A percentile compares a stretch with the other conserved stretches of the same genome.
Evolutionary conservation across 1,140 invertebrate genomes (phyloP).

Genomic region (Camponotus floridanus): DNA sequence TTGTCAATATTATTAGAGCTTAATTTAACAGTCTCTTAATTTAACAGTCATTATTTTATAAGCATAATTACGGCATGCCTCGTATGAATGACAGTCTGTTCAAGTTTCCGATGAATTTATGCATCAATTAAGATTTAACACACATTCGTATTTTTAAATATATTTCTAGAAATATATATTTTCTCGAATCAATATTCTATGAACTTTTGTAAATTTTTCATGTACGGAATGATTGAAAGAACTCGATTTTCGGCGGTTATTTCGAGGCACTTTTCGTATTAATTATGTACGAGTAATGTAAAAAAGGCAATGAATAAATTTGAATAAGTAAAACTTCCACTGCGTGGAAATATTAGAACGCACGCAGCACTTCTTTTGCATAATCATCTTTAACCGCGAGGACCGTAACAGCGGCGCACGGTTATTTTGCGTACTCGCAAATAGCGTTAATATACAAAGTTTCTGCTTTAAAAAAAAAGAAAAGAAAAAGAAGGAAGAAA

Average conservation of each 20-base stretch:
- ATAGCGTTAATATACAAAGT: slow-evolving; percentile 51
- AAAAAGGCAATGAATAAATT: slow-evolving; percentile 72
- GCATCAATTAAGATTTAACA: slow-evolving; percentile 3
- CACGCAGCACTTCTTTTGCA: slow-evolving; percentile 48
- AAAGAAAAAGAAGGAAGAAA: background rate
- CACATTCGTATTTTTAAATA: background rate
- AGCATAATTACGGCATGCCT: background rate
- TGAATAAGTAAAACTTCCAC: slow-evolving; percentile 66
- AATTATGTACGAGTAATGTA: slow-evolving; percentile 60
- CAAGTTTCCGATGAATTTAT: background rate
- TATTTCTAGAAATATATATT: background rate
- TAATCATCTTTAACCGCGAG: slow-evolving; percentile 66
- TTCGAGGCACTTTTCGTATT: slow-evolving; percentile 22
- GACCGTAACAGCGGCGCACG: slow-evolving; percentile 31
- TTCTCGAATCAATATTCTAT: background rate
- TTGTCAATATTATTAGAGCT: background rate
- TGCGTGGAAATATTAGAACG: slow-evolving; percentile 65
- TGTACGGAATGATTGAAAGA: slow-evolving; percentile 4
- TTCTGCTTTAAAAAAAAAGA: slow-evolving; percentile 3
- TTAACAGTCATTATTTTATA: background rate
- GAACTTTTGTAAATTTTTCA: background rate
- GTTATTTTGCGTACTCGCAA: slow-evolving; percentile 11
- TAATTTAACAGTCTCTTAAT: background rate
- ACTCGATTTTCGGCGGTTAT: background rate
- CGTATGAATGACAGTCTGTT: background rate